Evolutionary conservation across 1,140 invertebrate species (phyloP), one percentile per base, ranked within the genome.

Genomic region (Ctenoplectra terminalis): DNA sequence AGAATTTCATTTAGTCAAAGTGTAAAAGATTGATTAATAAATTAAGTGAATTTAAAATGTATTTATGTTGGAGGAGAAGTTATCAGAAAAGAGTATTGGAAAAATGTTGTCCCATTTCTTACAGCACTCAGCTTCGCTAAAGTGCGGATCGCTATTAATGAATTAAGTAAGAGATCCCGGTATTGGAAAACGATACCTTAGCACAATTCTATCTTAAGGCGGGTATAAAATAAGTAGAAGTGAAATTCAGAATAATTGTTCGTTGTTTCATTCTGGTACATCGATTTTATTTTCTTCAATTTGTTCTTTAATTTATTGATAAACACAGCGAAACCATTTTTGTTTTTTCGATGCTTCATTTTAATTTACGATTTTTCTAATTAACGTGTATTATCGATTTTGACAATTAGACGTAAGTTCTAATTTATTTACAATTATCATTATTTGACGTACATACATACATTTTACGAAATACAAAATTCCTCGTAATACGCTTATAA

Each of bases 181-280:
- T 71, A 56, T 40, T 20, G 52, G 50, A 71, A 56, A 71, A 37
- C 34, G 48, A 71, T 71, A 37, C 4, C 23, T n/a, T 26, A 52
- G 46, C 31, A 20, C n/a, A 56, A 71, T 71, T 71, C 34, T 56
- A 40, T 56, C n/a, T 43, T 66, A 29, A 26, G 23, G 6, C 20
- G 31, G 29, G 11, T 52, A 37, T 29, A 56, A 56, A 29, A 17
- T 52, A 15, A 34, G 23, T n/a, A 17, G 31, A 37, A 26, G 23
- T 11, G 6, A 71, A 29, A 40, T 29, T 71, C 7, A 40, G n/a
- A 26, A 54, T 71, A 56, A 29, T n/a, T 37, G 15, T 31, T 40
- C 11, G 13, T 1, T 11, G n/a, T 54, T 71, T 31, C 13, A 2
- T 20, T 60, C 31, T 15, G n/a, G 5, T 20, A 5, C 15, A 2